These are phyloP conservation scores for Varroa destructor DNA, from an alignment of 1,140 invertebrate genomes.

Conservation along the genomic window DNA sequence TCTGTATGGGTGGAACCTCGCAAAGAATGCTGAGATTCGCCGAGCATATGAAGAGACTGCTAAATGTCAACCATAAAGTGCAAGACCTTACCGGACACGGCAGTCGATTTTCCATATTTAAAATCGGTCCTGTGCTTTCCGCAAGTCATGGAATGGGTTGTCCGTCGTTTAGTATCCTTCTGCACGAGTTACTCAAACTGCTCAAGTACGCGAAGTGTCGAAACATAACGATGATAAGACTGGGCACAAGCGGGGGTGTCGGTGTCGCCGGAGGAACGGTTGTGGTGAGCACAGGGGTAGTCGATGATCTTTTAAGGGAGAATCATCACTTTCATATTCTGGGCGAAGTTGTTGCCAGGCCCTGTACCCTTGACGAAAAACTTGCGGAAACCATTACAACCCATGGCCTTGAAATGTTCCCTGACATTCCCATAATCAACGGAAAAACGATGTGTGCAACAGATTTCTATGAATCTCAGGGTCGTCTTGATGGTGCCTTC, in stretches of 20 bases:
- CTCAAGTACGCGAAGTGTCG: conserved; percentile 76
- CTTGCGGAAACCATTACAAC: conserved; percentile 51
- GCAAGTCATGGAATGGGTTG: conserved; percentile 89
- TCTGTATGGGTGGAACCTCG: not conserved
- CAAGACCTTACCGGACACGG: not conserved
- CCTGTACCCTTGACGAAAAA: conserved; percentile 62
- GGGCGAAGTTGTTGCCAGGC: conserved; percentile 65
- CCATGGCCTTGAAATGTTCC: not conserved
- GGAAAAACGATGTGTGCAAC: conserved; percentile 91
- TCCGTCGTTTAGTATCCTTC: conserved; percentile 73
- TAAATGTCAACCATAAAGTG: not conserved
- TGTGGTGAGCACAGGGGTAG: conserved; percentile 17
- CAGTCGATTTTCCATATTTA: conserved; percentile 91
- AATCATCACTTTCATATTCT: conserved; percentile 47
- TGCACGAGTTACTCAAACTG: conserved; percentile 84
- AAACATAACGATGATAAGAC: conserved; percentile 76
- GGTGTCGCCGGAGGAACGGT: conserved; percentile 42
- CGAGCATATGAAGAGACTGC: not conserved
- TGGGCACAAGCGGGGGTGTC: conserved; percentile 82
- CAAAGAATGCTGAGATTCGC: not conserved
- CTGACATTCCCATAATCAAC: conserved; percentile 47
- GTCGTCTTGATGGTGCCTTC: conserved; percentile 86
- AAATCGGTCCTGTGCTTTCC: conserved; percentile 79
- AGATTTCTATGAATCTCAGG: conserved; percentile 92
- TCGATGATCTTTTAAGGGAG: not conserved